Evolutionary conservation across 2,113 vertebrate genomes (phyloP), one percentile per base, ranked within the genome.

Genomic region (Anser cygnoides): DNA sequence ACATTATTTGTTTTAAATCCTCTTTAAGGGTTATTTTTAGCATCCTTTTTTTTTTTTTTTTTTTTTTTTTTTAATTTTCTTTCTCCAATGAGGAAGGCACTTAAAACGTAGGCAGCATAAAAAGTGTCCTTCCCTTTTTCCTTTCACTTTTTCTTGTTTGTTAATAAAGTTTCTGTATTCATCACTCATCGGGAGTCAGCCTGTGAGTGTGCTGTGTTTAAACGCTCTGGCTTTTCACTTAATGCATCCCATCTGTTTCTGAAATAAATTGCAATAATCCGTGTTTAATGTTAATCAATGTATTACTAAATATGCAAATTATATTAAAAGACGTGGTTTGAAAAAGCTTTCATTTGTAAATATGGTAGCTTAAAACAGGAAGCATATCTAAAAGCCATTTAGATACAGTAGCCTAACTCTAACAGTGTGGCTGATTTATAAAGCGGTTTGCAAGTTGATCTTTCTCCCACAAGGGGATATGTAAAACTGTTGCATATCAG

Each of bases 271-370:
- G 98, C 98, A 98, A 98, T 98, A 98, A 98, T 98, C 98, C 94
- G 98, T 98, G 96, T 98, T 98, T 98, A 98, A 98, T 98, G 98
- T 97, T 98, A 98, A 98, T 98, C 98, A 98, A 98, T 98, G 98
- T 98, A 98, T 98, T 98, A 98, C 98, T 98, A 98, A 98, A 98
- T 98, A 98, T 98, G 98, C 98, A 98, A 98, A 98, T 98, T 98
- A 98, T 98, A 98, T 98, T 98, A 98, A 98, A 98, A 98, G 98
- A 98, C 97, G 13, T 97, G 98, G 97, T 98, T 98, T 97, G 97
- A 97, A 98, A 98, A 98, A 97, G 97, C 98, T 98, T 98, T 98
- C 98, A 97, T 98, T 98, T 98, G 98, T 98, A 98, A 98, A 98
- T 98, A 98, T 98, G 98, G 98, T 96, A 97, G 97, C 97, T 98